Conservation (phyloP, 2,888 invertebrate genomes). For the Tribolium freemani region DNA sequence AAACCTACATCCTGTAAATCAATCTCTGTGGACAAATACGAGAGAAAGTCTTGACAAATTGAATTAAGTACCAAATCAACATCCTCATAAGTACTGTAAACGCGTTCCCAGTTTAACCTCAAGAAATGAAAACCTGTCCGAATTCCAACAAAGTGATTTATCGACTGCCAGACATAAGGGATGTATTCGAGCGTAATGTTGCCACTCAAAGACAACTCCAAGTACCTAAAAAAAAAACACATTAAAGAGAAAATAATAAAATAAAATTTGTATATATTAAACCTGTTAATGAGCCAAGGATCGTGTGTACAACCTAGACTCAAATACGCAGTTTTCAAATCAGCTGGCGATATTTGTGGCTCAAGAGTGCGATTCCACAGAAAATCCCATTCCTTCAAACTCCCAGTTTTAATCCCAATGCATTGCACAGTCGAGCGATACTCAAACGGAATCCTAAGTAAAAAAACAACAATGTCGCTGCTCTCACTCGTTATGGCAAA, state of each 20-base stretch:
- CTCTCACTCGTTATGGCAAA: no score
- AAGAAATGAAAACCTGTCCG: slow-evolving; percentile 64
- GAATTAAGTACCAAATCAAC: slow-evolving; percentile 60
- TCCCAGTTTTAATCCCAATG: slow-evolving; percentile 75
- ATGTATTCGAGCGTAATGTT: slow-evolving; percentile 62
- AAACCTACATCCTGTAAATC: slow-evolving; percentile 65
- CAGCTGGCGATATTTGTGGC: slow-evolving; percentile 72
- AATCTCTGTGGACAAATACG: slow-evolving; percentile 61
- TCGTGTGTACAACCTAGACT: slow-evolving; percentile 71
- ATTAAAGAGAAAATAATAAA: no score
- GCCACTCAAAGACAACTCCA: slow-evolving; percentile 61
- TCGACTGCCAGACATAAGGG: slow-evolving; percentile 64
- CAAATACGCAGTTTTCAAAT: slow-evolving; percentile 68
- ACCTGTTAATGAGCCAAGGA: slow-evolving; percentile 70
- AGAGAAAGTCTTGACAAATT: slow-evolving; percentile 64
- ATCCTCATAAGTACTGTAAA: slow-evolving; percentile 61
- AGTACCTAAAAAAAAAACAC: slow-evolving; percentile 64
- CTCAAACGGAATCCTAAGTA: slow-evolving; percentile 72
- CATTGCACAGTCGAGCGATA: slow-evolving; percentile 76
- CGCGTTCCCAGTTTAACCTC: slow-evolving; percentile 63
- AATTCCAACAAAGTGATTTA: slow-evolving; percentile 62
- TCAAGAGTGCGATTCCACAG: slow-evolving; percentile 75
- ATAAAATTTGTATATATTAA: no score
- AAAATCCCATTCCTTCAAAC: slow-evolving; percentile 79
- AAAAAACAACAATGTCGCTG: no score